Percentiles rank a stretch among this genome's conserved stretches.
Conservation (phyloP, 92 coral and sea anemone species). For the Phenganax marumi region DNA sequence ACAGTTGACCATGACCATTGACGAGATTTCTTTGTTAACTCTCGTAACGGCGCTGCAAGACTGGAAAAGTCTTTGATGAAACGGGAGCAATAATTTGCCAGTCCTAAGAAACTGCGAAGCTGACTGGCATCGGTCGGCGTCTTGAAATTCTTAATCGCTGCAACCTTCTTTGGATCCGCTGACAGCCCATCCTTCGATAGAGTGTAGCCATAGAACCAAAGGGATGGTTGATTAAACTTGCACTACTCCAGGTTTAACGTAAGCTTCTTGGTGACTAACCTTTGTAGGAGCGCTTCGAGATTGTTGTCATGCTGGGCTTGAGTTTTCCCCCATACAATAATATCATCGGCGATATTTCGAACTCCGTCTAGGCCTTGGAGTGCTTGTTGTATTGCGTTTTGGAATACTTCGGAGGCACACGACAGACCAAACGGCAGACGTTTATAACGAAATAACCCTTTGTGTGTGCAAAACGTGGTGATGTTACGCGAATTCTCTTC, state of each 20-base stretch:
- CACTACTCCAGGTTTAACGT: neutral
- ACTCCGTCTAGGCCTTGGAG: too few relatives aligned
- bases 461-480: neutral
- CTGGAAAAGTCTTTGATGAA: neutral
- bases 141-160: too few relatives aligned
- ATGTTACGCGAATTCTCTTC: too few relatives aligned
- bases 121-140: neutral
- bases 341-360: neutral
- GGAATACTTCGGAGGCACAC: too few relatives aligned
- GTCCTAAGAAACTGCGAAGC: constrained; percentile 43
- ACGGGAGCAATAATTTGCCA: neutral
- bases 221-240: constrained; percentile 33
- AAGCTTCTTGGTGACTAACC: neutral
- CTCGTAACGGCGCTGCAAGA: neutral
- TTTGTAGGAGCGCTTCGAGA: neutral
- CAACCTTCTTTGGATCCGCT: constrained; percentile 37
- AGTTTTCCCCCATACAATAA: constrained; percentile 2
- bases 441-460: neutral
- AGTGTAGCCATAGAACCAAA: constrained; percentile 26
- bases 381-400: too few relatives aligned
- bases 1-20: too few relatives aligned
- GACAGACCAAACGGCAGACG: neutral
- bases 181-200: constrained; percentile 36
- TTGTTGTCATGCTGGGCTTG: too few relatives aligned
- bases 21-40: neutral